Conservation (phyloP, 2,113 vertebrate species). For the Mesoclemmys tuberculata region DNA sequence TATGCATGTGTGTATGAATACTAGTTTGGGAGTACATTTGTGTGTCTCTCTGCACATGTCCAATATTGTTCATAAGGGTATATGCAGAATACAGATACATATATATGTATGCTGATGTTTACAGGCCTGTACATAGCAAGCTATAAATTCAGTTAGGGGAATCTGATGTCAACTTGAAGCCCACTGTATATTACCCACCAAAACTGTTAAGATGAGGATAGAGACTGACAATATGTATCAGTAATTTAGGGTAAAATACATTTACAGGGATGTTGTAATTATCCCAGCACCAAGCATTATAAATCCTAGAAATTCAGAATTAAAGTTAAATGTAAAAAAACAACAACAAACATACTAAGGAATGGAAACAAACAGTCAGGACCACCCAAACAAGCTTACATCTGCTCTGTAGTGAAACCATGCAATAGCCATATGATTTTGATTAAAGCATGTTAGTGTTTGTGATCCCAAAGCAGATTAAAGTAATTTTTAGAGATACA, state of each 20-base stretch:
- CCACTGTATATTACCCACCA: neutral
- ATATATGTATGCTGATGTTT: neutral
- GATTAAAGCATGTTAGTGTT: neutral
- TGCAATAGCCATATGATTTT: neutral
- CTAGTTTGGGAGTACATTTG: neutral
- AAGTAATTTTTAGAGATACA: neutral
- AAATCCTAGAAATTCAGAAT: neutral
- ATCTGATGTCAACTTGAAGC: neutral
- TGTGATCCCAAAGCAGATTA: neutral
- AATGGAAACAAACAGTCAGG: neutral
- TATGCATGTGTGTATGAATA: neutral
- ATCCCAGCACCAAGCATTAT: neutral
- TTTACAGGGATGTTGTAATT: neutral
- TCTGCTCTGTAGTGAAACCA: neutral
- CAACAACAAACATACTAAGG: neutral
- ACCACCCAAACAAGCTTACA: neutral
- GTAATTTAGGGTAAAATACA: neutral
- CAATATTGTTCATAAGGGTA: neutral
- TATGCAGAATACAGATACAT: neutral
- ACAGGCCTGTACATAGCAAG: neutral
- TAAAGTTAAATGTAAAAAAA: neutral
- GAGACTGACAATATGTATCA: neutral
- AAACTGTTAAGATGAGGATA: neutral
- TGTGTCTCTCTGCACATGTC: neutral
- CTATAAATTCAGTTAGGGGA: neutral